Base-by-base conservation (phyloP, 1,140 invertebrate genomes). In the Calephelis virginiensis region DNA sequence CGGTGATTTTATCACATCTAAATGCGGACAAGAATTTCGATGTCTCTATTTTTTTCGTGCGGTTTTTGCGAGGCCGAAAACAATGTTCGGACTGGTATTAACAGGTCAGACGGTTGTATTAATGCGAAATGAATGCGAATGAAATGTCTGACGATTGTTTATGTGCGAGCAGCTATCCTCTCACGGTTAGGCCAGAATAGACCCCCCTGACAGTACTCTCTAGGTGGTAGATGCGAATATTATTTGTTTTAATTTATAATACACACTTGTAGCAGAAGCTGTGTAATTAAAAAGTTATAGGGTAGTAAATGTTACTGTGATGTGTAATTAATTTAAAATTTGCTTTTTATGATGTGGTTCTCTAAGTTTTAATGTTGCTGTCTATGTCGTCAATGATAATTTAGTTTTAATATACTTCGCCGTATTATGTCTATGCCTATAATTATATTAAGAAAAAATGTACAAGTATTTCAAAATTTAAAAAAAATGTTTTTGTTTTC, bases 1-100 rank as follows among this genome's bases (percentile, higher is more conserved):
- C 83, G 80, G 78, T 80, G 83, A 90, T 84, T 83, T 85, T 89
- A 90, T 87, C 85, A 78, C 72, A 73, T 67, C 76, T 85, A 88
- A 90, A 89, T 83, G 81, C 79, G 83, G 70, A 84, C 82, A 82
- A 84, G 81, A 79, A 86, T 88, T 82, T 81, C 75, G 79, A 84
- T 82, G 80, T 82, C 80, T 85, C 78, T 75, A 82, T 86, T 80
- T 83, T 82, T 85, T 83, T 82, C 78, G 61, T 75, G 72, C 48
- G 64, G 71, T 83, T 84, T 83, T 87, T 83, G 76, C 77, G 71
- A 72, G 64, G 45, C 67, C 73, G 72, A 78, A 84, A 83, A 85
- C 79, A 86, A 83, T 83, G 84, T 86, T 78, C 73, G 67, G 67
- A 49, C 61, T 73, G 77, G 70, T 74, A 83, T 83, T 85, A 81